Evolutionary conservation across 2,888 invertebrate genomes (phyloP).

Genomic region (Apodemia hepburni): DNA sequence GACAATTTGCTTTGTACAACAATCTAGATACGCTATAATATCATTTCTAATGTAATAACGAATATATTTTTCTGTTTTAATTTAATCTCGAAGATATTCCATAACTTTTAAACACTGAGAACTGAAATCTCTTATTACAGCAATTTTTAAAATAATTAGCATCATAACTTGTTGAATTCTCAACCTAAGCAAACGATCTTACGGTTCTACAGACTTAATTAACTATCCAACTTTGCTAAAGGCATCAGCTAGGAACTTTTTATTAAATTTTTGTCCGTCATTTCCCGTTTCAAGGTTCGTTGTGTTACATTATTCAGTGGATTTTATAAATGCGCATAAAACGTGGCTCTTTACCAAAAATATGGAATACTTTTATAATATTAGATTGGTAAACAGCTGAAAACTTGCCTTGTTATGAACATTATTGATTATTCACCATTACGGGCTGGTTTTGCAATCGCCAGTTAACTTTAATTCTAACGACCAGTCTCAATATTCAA

Average conservation of each 20-base stretch:
- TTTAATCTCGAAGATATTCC: no score
- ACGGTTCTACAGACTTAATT: constrained; percentile 34
- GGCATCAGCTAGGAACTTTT: constrained; percentile 32
- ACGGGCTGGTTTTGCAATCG: no score
- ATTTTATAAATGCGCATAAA: constrained; percentile 12
- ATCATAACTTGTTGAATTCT: constrained; percentile 17
- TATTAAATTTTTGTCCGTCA: constrained; percentile 24
- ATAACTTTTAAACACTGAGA: no score
- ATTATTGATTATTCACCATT: not conserved
- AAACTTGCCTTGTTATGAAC: not conserved
- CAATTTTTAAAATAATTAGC: not conserved
- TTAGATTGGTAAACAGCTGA: not conserved
- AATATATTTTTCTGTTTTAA: no score
- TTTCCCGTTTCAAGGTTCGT: constrained; percentile 7
- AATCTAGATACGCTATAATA: no score
- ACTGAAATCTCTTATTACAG: not conserved
- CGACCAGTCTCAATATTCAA: no score
- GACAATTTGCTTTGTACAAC: no score
- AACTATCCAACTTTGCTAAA: constrained; percentile 32
- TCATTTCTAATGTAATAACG: no score
- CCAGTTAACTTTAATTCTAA: no score
- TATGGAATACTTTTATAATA: not conserved
- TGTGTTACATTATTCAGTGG: constrained; percentile 6
- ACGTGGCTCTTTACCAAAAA: not conserved
- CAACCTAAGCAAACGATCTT: constrained; percentile 34